Percentiles rank a stretch among this genome's conserved stretches.
Conservation (phyloP, 2,888 invertebrate genomes). For the Rugalucina vietnamica region DNA sequence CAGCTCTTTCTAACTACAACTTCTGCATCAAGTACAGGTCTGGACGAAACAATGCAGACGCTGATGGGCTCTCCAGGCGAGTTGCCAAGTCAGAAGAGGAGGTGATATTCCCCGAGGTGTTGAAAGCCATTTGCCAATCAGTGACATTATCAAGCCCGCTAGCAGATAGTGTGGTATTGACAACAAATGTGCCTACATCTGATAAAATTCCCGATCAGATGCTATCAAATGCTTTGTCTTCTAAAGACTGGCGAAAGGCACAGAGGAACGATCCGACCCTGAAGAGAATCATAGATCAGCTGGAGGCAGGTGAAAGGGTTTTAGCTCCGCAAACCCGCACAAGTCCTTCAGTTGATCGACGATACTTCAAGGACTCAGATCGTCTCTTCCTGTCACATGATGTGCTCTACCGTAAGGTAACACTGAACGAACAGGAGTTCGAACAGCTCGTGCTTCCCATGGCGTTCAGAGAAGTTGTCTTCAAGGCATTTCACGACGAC, state of each 20-base stretch:
- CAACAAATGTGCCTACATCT: no score
- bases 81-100: no score
- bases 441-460: not conserved
- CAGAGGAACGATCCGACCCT: not conserved
- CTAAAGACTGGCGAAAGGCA: not conserved
- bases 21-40: no score
- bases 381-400: not conserved
- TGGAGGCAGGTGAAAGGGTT: slow-evolving; percentile 9
- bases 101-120: no score
- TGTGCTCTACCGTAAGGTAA: not conserved
- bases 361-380: slow-evolving; percentile 16
- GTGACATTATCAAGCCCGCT: no score
- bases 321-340: not conserved
- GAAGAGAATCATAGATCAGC: not conserved
- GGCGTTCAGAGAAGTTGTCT: not conserved
- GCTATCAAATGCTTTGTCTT: not conserved
- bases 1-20: no score
- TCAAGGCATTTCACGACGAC: not conserved
- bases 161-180: not conserved
- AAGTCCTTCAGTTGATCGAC: not conserved
- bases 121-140: no score
- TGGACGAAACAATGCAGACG: no score
- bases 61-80: no score
- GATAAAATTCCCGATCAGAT: not conserved
- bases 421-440: not conserved